A percentile compares a stretch with the other conserved stretches of the same genome.
Conservation (phyloP, 1,140 invertebrate genomes). For the Drosophila prosaltans region DNA sequence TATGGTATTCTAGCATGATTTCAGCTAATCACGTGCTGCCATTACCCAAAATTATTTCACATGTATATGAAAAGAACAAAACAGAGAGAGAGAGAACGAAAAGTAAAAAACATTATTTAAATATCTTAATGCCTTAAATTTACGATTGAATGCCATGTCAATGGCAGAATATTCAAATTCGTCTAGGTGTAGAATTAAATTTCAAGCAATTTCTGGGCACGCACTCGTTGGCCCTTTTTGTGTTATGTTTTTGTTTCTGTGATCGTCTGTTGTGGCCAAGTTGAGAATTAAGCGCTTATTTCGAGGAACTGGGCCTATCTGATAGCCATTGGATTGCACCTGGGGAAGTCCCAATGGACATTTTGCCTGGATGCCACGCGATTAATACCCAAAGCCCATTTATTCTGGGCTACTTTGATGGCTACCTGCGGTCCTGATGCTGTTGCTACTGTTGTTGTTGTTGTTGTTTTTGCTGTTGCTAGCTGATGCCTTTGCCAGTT, state of each 20-base stretch:
- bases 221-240: conserved; percentile 59
- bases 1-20: conserved; percentile 76
- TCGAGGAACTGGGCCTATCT: background rate
- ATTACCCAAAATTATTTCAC: conserved; percentile 55
- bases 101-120: conserved; percentile 61
- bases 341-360: conserved; percentile 29
- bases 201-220: conserved; percentile 52
- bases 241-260: background rate
- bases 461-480: background rate
- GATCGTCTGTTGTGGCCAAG: conserved; percentile 10
- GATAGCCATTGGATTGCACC: conserved; percentile 35
- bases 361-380: conserved; percentile 1
- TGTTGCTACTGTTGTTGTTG: background rate
- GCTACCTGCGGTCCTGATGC: conserved; percentile 14
- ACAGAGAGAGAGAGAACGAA: background rate
- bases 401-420: conserved; percentile 41
- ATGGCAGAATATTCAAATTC: conserved; percentile 67
- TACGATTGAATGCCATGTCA: conserved; percentile 64
- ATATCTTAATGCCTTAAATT: conserved; percentile 79
- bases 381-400: conserved; percentile 44
- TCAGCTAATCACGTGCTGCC: conserved; percentile 68
- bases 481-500: conserved; percentile 9
- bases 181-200: conserved; percentile 77
- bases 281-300: background rate
- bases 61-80: conserved; percentile 25